These are phyloP conservation scores for Drosophila azteca DNA, from an alignment of 1,140 invertebrate species.

Conservation along the genomic window DNA sequence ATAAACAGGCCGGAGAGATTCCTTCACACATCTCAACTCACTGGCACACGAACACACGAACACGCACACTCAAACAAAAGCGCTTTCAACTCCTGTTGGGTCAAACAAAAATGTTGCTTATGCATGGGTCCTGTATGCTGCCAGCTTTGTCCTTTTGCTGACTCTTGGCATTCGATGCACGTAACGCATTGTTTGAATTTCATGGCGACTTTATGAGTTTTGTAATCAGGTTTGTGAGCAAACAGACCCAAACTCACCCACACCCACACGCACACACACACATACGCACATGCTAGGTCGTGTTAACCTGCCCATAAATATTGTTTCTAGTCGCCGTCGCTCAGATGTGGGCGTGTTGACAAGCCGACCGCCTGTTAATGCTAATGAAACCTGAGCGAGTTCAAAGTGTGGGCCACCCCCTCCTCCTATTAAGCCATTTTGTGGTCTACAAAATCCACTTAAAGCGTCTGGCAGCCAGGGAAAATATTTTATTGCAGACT, in stretches of 20 bases:
- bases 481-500: constrained; percentile 72
- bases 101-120: constrained; percentile 74
- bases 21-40: constrained; percentile 51
- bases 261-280: constrained; percentile 14
- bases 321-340: constrained; percentile 45
- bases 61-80: background rate
- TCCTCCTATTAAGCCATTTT: constrained; percentile 51
- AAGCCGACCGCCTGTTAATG: constrained; percentile 65
- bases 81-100: constrained; percentile 63
- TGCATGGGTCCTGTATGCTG: constrained; percentile 52
- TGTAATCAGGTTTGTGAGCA: constrained; percentile 77
- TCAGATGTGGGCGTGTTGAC: constrained; percentile 55
- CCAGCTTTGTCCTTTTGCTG: constrained; percentile 50
- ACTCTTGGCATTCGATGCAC: constrained; percentile 70
- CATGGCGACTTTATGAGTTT: constrained; percentile 82
- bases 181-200: constrained; percentile 82
- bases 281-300: constrained; percentile 21
- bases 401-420: constrained; percentile 22
- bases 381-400: constrained; percentile 60
- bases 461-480: constrained; percentile 53
- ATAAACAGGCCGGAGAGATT: constrained; percentile 48
- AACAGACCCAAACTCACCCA: constrained; percentile 60
- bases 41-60: background rate
- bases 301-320: constrained; percentile 75
- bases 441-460: constrained; percentile 58